Evolutionary conservation across 2,888 invertebrate species (phyloP), one percentile per base, ranked within the genome.

Genomic region (Nymphalis urticae): DNA sequence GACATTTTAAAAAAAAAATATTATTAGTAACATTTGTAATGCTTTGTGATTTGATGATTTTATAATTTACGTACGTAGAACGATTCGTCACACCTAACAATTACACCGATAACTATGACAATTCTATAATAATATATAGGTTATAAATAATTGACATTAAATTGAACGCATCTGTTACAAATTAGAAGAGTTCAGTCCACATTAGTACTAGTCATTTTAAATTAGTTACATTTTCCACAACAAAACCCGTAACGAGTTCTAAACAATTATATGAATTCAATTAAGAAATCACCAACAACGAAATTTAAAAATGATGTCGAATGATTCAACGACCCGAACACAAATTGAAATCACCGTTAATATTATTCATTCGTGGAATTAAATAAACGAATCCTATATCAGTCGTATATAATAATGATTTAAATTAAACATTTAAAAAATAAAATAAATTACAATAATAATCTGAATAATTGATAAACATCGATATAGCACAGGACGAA

Each of bases 381-480:
- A 32, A 32, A 6, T 6, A 32, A 32, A 32, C 27, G 27, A 32
- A 6, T 32, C 6, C 27, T 32, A 32, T 6, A 32, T n/a, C 17
- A 17, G 17, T 21, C 27, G 4, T n/a, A 8, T 1, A 1, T n/a
- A 27, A 17, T 32, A 27, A 56, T 32, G n/a, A 13, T 8, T 17
- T 2, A 8, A 32, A 54, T 54, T 54, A 32, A 54, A 54, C 8
- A 17, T 27, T 32, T 54, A 54, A 32, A 27, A 27, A 61, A 10
- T 27, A 53, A 66, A 61, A 62, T 56, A 64, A 53, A 48, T 69
- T 59, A 59, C 50, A 36, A n/a, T 9, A 54, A 64, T 71, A 69
- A 73, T 72, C 73, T 69, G 71, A 75, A 73, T 71, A 72, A 70
- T 72, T 67, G 69, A 59, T 66, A 67, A 69, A 64, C 69, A 64